Evolutionary conservation across 2,888 invertebrate genomes (phyloP).

Genomic region (Eupeodes luniger): DNA sequence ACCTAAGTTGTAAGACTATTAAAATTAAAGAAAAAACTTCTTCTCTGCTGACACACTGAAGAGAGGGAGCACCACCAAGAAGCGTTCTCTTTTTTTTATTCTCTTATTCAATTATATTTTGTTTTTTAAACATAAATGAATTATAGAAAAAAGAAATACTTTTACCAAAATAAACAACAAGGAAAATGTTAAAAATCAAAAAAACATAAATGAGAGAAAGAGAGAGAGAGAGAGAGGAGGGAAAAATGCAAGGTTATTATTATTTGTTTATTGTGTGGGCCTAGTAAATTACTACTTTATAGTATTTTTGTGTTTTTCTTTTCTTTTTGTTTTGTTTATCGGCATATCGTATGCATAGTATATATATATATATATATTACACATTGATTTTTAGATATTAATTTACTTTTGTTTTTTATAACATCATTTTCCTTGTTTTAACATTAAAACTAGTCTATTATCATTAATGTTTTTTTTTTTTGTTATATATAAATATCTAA

Average conservation of each 20-base stretch:
- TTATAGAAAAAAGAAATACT: constrained; percentile 1
- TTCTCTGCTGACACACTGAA: constrained; percentile 61
- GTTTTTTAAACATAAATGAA: neutral
- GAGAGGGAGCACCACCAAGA: constrained; percentile 59
- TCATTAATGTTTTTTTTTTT: constrained; percentile 42
- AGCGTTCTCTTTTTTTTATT: constrained; percentile 32
- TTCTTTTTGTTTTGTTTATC: neutral
- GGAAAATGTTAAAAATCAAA: neutral
- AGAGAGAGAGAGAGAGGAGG: neutral
- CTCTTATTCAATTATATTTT: neutral
- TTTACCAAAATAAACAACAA: constrained; percentile 38
- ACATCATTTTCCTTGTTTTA: constrained; percentile 51
- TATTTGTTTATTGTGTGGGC: neutral
- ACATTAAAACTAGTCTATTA: constrained; percentile 51
- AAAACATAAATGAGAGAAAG: constrained; percentile 1
- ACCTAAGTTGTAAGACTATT: constrained; percentile 64
- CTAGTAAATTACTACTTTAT: constrained; percentile 10
- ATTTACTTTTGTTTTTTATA: constrained; percentile 33
- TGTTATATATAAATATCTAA: constrained; percentile 66
- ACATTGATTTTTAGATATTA: constrained; percentile 12
- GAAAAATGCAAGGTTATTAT: constrained; percentile 6
- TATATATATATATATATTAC: neutral
- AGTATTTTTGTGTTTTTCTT: neutral
- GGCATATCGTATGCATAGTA: constrained; percentile 1
- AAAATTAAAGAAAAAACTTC: constrained; percentile 30